phyloP scores from a whole-genome alignment of 2,888 invertebrate genomes.

The Ectemnius lituratus region DNA sequence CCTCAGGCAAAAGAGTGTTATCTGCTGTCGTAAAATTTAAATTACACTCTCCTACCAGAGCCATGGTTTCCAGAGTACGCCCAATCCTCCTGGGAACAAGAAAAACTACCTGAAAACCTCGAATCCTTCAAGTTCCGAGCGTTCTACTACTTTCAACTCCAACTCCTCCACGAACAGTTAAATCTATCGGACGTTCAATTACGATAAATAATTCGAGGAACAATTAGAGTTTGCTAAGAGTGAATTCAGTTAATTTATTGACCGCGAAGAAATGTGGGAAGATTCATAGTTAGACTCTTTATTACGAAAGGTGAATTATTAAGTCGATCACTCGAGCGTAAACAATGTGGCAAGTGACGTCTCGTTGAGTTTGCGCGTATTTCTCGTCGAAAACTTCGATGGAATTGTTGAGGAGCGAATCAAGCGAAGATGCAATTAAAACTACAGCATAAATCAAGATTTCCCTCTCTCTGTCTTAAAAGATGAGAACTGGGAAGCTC shows the following conservation, averaged over 20 bases:
- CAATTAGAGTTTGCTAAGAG: too few relatives aligned
- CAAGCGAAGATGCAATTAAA: conserved; percentile 38
- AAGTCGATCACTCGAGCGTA: conserved; percentile 20
- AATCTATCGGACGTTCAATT: too few relatives aligned
- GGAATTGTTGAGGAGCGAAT: background rate
- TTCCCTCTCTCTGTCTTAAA: conserved; percentile 1
- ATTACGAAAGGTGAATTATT: conserved; percentile 23
- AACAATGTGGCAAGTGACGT: conserved; percentile 9
- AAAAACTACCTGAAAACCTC: background rate
- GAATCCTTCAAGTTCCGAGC: background rate
- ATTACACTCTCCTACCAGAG: background rate
- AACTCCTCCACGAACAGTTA: too few relatives aligned
- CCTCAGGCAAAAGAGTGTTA: conserved; percentile 1
- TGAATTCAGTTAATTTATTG: too few relatives aligned
- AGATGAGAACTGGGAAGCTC: conserved; percentile 7
- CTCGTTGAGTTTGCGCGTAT: conserved; percentile 12
- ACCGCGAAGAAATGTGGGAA: too few relatives aligned
- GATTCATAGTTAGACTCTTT: too few relatives aligned
- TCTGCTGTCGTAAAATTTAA: conserved; percentile 1
- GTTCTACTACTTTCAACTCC: too few relatives aligned
- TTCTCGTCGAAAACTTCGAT: conserved; percentile 27
- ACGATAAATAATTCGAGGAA: too few relatives aligned
- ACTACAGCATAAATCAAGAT: conserved; percentile 5
- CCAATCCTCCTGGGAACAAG: background rate
- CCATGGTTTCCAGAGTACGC: background rate